Percentiles rank a stretch among this genome's conserved stretches.
These are phyloP conservation scores for Ormyrus thymus DNA, from an alignment of 2,888 invertebrate species.

Conservation along the genomic window DNA sequence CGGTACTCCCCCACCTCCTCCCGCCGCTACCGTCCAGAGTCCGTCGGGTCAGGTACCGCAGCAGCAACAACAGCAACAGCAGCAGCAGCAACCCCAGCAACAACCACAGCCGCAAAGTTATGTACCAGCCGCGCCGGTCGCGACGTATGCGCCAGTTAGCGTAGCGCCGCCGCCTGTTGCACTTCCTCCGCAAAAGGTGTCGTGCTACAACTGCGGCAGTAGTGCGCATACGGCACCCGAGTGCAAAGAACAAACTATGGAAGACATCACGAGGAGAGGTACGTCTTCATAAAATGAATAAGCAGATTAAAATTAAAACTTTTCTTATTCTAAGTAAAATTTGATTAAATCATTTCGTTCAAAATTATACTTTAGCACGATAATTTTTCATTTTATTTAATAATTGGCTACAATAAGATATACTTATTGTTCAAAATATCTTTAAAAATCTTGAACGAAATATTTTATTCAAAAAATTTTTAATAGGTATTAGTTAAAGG, in stretches of 20 bases:
- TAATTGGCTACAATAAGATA: too few species aligned
- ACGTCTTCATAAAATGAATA: slow-evolving; percentile 49
- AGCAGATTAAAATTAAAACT: neutral
- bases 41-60: slow-evolving; percentile 32
- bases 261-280: slow-evolving; percentile 85
- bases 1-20: slow-evolving; percentile 68
- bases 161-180: slow-evolving; percentile 62
- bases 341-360: neutral
- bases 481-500: slow-evolving; percentile 53
- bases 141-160: slow-evolving; percentile 58
- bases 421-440: too few species aligned
- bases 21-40: slow-evolving; percentile 55
- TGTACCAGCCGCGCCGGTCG: slow-evolving; percentile 69
- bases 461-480: neutral
- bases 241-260: slow-evolving; percentile 93
- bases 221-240: slow-evolving; percentile 89
- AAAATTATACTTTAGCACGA: too few species aligned
- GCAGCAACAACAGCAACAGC: slow-evolving; percentile 33
- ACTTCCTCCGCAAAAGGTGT: slow-evolving; percentile 76
- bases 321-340: neutral
- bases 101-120: slow-evolving; percentile 64
- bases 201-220: slow-evolving; percentile 95
- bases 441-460: neutral
- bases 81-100: slow-evolving; percentile 56
- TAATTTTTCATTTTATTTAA: too few species aligned